phyloP scores from a whole-genome alignment of 2,113 vertebrate species.

The Aptenodytes forsteri region DNA sequence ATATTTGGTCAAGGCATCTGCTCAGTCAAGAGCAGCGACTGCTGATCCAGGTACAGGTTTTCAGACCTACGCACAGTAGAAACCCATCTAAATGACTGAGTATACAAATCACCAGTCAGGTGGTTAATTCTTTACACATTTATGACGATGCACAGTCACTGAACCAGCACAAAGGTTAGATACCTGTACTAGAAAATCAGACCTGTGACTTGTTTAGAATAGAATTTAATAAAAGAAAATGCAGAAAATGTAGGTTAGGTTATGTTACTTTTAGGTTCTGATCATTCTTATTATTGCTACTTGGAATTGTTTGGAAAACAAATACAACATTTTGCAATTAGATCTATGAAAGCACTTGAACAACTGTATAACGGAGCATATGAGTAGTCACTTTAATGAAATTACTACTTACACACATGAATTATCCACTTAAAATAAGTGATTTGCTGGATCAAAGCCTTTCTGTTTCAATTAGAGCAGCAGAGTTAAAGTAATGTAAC shows the following conservation, averaged over 20 bases:
- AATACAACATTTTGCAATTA: background rate
- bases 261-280: background rate
- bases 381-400: slow-evolving; percentile 35
- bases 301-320: slow-evolving; percentile 23
- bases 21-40: background rate
- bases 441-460: slow-evolving; percentile 36
- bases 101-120: background rate
- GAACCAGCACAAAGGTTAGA: background rate
- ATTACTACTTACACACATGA: slow-evolving; percentile 25
- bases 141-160: background rate
- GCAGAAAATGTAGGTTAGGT: background rate
- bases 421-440: slow-evolving; percentile 44
- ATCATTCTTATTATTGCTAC: background rate
- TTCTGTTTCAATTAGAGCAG: slow-evolving; percentile 23
- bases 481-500: background rate
- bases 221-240: background rate
- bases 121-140: background rate
- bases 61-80: background rate
- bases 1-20: slow-evolving; percentile 20
- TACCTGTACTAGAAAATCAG: background rate
- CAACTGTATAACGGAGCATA: background rate
- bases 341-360: slow-evolving; percentile 1
- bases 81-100: background rate
- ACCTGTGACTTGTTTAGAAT: background rate
- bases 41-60: background rate